Evolutionary conservation across 1,140 invertebrate species (phyloP).

Genomic region (Andrena cerasifolii): DNA sequence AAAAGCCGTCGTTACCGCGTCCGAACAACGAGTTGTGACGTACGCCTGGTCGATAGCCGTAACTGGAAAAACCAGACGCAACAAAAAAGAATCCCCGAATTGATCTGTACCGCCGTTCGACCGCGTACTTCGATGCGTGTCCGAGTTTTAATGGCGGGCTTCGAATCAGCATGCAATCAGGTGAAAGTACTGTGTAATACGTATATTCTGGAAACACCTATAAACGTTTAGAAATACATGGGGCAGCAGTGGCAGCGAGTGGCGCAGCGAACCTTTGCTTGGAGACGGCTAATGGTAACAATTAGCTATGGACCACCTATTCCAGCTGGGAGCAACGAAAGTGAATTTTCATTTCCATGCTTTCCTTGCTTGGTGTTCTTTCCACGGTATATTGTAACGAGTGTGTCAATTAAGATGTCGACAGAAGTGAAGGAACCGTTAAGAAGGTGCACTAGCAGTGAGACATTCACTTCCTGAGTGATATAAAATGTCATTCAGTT

Average conservation of each 20-base stretch:
- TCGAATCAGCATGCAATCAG: conserved; percentile 41
- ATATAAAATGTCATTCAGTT: too few relatives aligned
- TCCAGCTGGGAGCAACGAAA: not conserved
- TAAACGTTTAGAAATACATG: not conserved
- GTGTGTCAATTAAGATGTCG: conserved; percentile 10
- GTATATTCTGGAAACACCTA: conserved; percentile 37
- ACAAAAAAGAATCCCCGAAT: conserved; percentile 25
- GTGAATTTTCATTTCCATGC: not conserved
- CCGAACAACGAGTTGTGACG: not conserved
- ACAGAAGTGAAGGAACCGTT: not conserved
- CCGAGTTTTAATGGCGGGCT: conserved; percentile 6
- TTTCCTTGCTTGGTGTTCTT: not conserved
- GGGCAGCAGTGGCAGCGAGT: not conserved
- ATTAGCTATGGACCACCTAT: not conserved
- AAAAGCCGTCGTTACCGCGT: not conserved
- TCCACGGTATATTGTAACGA: not conserved
- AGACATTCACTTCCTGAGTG: too few relatives aligned
- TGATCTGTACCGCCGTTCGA: not conserved
- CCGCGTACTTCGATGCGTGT: conserved; percentile 30
- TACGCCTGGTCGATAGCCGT: conserved; percentile 9
- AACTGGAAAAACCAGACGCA: conserved; percentile 28
- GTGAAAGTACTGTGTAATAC: conserved; percentile 60
- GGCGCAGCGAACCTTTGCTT: conserved; percentile 14
- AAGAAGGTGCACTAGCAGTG: not conserved
- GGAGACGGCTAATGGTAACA: not conserved